Evolutionary conservation across 2,888 invertebrate genomes (phyloP).

Genomic region (Nymphalis polychloros): DNA sequence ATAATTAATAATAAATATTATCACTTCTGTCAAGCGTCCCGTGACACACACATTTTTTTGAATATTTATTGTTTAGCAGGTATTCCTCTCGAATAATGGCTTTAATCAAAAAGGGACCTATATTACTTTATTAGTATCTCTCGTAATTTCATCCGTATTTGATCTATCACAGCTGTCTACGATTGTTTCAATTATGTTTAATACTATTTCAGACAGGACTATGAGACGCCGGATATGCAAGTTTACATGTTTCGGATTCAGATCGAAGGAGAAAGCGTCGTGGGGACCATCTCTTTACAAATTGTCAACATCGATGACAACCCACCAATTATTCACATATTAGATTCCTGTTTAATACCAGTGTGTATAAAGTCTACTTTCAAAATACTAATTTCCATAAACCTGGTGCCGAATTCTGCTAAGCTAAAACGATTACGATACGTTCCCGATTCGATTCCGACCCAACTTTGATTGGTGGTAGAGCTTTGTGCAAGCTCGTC

Average conservation of each 20-base stretch:
- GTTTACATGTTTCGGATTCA: constrained; percentile 67
- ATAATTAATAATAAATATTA: too few species aligned
- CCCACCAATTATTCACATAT: constrained; percentile 69
- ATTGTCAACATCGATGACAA: constrained; percentile 81
- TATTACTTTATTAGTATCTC: not conserved
- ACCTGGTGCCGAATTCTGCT: too few species aligned
- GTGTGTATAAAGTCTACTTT: constrained; percentile 54
- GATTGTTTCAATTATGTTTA: not conserved
- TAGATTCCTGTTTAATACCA: constrained; percentile 66
- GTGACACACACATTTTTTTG: too few species aligned
- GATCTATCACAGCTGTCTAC: not conserved
- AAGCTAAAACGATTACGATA: too few species aligned
- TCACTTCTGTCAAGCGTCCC: too few species aligned
- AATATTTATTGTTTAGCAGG: too few species aligned
- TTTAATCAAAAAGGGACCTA: too few species aligned
- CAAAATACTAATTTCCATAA: not conserved
- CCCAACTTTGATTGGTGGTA: too few species aligned
- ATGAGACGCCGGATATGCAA: constrained; percentile 71
- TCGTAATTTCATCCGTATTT: not conserved
- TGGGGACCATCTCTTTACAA: constrained; percentile 61
- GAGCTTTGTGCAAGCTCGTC: too few species aligned
- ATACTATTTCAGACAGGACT: constrained; percentile 72
- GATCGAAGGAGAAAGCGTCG: constrained; percentile 47
- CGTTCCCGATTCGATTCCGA: too few species aligned
- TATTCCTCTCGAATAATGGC: too few species aligned